These are phyloP conservation scores for Alitta virens DNA, from an alignment of 2,888 invertebrate species.

Conservation along the genomic window DNA sequence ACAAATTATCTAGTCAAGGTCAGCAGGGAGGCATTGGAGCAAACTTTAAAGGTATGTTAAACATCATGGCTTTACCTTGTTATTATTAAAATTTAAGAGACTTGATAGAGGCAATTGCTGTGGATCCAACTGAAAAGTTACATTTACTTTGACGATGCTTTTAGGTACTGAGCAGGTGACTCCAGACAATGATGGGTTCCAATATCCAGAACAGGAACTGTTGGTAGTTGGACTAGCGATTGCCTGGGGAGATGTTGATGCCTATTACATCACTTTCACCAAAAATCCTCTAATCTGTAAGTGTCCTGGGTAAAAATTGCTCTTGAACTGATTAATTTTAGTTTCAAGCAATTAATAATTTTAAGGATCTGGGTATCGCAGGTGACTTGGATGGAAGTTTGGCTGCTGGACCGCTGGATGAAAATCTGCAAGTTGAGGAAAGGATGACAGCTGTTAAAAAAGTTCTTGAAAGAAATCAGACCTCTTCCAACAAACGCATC, in stretches of 20 bases:
- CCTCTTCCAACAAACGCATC: no score
- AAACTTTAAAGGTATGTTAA: not conserved
- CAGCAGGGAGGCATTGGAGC: constrained; percentile 20
- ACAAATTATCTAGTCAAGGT: constrained; percentile 25
- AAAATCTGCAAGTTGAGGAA: constrained; percentile 33
- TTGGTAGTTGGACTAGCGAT: constrained; percentile 53
- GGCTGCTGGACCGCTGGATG: constrained; percentile 41
- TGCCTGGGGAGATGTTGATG: constrained; percentile 52
- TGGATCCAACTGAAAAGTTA: no score
- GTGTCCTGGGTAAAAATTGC: not conserved
- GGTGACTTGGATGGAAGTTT: constrained; percentile 40
- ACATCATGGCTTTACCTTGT: no score
- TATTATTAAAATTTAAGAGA: no score
- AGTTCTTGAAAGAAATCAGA: not conserved
- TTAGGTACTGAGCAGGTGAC: no score
- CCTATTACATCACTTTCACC: constrained; percentile 45
- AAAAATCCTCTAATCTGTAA: not conserved
- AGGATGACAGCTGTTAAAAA: constrained; percentile 36
- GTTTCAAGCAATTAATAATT: no score
- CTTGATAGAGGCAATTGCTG: no score
- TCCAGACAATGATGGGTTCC: no score
- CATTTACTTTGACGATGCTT: no score
- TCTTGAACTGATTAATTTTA: no score
- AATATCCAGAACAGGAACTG: constrained; percentile 25
- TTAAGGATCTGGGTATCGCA: no score